Evolutionary conservation across 1,140 invertebrate species (phyloP), one percentile per base, ranked within the genome.

Genomic region (Leptonema lineaticorne): DNA sequence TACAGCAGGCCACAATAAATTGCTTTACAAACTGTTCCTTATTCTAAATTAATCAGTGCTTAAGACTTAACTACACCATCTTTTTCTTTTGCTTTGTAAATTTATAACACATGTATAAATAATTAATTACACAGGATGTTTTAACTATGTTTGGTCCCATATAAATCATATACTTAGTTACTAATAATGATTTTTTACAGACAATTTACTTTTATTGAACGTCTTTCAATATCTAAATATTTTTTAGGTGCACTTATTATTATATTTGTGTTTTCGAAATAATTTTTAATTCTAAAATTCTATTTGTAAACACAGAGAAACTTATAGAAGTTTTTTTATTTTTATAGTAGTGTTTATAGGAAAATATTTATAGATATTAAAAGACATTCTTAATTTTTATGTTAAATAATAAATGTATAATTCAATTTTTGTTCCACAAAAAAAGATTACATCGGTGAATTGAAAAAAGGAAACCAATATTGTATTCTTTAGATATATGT

Each of bases 1-100:
- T 53, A 22, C 27, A 53, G 50, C 50, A 53, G 50, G 50, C 50
- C 50, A 53, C 50, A 53, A 53, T 53, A 53, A 53, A 53, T 53
- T 53, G 50, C 50, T 26, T 53, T 26, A 26, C 24, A 26, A 26
- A 53, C 50, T 53, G 50, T 24, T 53, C 27, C 50, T 53, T 53
- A 53, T 22, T 53, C 50, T 53, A 59, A 59, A 59, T 33, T 33
- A 33, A 33, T 59, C 57, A 59, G 57, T 59, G 57, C 57, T 30
- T 59, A 37, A 14, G 30, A 20, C 57, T 59, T 59, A 59, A 59
- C 57, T 59, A 59, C 57, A 33, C 30, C 57, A 59, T 33, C 57
- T 14, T 59, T 24, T 16, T 45, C 11, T 45, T 45, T 14, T n/a
- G 16, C 4, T 3, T 45, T n/a, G 30, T 45, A 45, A 9, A 45